A percentile compares a stretch with the other conserved stretches of the same genome.
Evolutionary conservation across 2,888 invertebrate species (phyloP).

Genomic region (Ectemnius cavifrons): DNA sequence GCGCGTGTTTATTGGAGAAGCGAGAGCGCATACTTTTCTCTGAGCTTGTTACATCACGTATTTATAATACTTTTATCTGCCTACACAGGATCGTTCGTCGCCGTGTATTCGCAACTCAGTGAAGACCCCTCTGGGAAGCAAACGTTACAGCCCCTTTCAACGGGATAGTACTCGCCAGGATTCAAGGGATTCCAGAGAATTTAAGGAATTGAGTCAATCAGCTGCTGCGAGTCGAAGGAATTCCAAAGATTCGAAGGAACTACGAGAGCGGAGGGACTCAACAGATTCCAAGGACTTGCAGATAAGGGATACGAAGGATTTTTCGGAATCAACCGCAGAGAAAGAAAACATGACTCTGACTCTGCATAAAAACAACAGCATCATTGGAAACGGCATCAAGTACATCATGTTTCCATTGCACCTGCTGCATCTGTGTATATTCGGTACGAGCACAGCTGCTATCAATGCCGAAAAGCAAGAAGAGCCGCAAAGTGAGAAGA

Average conservation of each 20-base stretch:
- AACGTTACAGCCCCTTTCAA: conserved; percentile 13
- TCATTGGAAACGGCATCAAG: conserved; percentile 32
- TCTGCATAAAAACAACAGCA: neutral
- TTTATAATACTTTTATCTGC: no score
- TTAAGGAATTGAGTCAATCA: no score
- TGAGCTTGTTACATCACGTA: no score
- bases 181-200: no score
- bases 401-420: conserved; percentile 36
- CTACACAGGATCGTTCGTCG: conserved; percentile 1
- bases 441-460: neutral
- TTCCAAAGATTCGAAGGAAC: no score
- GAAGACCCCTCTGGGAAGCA: neutral
- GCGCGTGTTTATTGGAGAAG: no score
- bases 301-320: no score
- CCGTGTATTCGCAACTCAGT: neutral
- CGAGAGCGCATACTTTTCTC: no score
- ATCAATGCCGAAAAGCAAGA: neutral
- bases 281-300: no score
- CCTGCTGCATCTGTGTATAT: conserved; percentile 19
- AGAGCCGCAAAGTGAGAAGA: neutral
- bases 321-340: neutral
- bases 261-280: no score
- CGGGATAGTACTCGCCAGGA: neutral
- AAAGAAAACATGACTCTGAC: neutral
- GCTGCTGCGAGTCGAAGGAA: no score